Base-by-base conservation (phyloP, 2,113 vertebrate species). In the Petromus typicus region DNA sequence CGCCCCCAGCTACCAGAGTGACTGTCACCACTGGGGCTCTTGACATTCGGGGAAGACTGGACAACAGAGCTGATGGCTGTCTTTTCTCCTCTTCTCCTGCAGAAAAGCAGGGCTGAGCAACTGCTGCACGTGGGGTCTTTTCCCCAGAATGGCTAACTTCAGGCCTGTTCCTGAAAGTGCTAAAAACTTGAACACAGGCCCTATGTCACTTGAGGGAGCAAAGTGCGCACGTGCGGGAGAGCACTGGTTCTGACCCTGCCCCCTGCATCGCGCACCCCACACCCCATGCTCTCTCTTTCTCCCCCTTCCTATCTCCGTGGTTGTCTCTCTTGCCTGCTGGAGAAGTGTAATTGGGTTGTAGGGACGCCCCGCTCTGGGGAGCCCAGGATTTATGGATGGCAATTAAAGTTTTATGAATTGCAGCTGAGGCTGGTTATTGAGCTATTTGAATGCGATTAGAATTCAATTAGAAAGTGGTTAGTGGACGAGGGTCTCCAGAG, bases 381-480 rank as follows among this genome's bases (percentile, higher is more conserved):
- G 96, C 93, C 95, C 93, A 98, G 98, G 98, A 99, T 98, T 99
- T 99, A 98, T 99, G 98, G 98, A 97, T 96, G 97, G 98, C 99
- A 99, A 99, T 99, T 99, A 99, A 99, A 99, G 98, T 99, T 99
- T 99, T 99, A 99, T 99, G 98, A 99, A 99, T 98, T 98, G 98
- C 98, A 98, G 98, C 98, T 97, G 98, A 99, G 99, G 98, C 98
- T 98, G 99, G 98, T 98, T 99, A 98, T 98, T 98, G 98, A 98
- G 99, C 99, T 99, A 99, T 99, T 99, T 98, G 99, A 99, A 99
- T 98, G 99, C 98, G 99, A 99, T 99, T 99, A 99, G 98, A 99
- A 99, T 99, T 99, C 99, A 99, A 99, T 99, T 99, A 99, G 99
- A 99, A 99, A 99, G 99, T 98, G 99, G 99, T 99, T 99, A 99